phyloP scores from a whole-genome alignment of 1,140 invertebrate genomes.

The Bombus soroeensis region DNA sequence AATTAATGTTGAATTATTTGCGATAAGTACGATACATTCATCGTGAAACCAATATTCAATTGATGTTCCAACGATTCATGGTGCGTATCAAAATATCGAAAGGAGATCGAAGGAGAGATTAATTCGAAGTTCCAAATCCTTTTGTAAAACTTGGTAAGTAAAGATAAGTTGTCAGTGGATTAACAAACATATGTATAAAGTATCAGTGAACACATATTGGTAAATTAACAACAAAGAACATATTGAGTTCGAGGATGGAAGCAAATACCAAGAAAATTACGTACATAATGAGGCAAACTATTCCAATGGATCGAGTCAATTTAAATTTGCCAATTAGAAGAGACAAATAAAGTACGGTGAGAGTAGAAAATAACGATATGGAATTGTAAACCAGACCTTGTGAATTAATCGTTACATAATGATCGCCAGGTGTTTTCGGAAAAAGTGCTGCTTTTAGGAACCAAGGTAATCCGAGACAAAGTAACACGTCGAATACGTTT shows the following conservation, averaged over 20 bases:
- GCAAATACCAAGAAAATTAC: slow-evolving; percentile 89
- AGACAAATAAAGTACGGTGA: slow-evolving; percentile 89
- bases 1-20: background rate
- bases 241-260: slow-evolving; percentile 92
- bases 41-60: background rate
- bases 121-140: background rate
- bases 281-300: slow-evolving; percentile 91
- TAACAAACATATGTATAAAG: background rate
- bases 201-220: slow-evolving; percentile 86
- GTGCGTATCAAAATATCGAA: background rate
- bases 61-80: background rate
- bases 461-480: slow-evolving; percentile 94
- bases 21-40: background rate
- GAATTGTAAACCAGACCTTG: slow-evolving; percentile 92
- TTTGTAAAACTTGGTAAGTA: background rate
- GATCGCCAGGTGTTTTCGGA: slow-evolving; percentile 85
- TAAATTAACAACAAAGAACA: slow-evolving; percentile 93
- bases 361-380: slow-evolving; percentile 90
- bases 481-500: slow-evolving; percentile 93
- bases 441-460: slow-evolving; percentile 91
- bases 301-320: slow-evolving; percentile 89
- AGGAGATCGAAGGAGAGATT: background rate
- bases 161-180: background rate
- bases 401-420: slow-evolving; percentile 91
- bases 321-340: slow-evolving; percentile 90